Conservation (phyloP, 2,113 vertebrate genomes). For the Eira barbara region DNA sequence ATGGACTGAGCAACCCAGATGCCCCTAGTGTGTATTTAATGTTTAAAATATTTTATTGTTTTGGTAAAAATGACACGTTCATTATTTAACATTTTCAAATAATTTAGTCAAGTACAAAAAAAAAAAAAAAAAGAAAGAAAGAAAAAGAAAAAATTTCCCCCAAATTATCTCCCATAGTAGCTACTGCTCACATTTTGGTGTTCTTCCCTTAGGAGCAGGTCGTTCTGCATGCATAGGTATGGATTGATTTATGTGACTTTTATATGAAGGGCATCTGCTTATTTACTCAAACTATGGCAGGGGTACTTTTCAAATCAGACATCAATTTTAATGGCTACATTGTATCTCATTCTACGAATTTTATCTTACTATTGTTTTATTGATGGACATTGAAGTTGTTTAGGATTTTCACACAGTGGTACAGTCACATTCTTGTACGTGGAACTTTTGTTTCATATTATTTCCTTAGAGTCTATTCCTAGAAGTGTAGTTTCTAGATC, state of each 20-base stretch:
- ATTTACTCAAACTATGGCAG: background rate
- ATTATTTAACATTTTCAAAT: background rate
- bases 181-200: background rate
- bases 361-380: background rate
- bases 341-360: background rate
- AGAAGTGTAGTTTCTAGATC: background rate
- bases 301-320: background rate
- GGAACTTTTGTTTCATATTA: background rate
- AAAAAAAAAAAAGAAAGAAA: background rate
- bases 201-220: background rate
- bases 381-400: background rate
- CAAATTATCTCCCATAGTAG: background rate
- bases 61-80: background rate
- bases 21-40: background rate
- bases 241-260: background rate
- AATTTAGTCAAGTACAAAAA: background rate
- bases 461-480: background rate
- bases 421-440: background rate
- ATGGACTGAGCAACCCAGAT: background rate
- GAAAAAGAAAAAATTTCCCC: background rate
- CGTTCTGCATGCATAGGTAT: background rate
- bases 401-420: background rate
- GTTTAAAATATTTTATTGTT: background rate
- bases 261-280: background rate
- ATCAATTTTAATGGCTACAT: background rate